Percentiles rank a stretch among this genome's conserved stretches.
phyloP scores from a whole-genome alignment of 2,888 invertebrate genomes.

The Clitarchus hookeri region DNA sequence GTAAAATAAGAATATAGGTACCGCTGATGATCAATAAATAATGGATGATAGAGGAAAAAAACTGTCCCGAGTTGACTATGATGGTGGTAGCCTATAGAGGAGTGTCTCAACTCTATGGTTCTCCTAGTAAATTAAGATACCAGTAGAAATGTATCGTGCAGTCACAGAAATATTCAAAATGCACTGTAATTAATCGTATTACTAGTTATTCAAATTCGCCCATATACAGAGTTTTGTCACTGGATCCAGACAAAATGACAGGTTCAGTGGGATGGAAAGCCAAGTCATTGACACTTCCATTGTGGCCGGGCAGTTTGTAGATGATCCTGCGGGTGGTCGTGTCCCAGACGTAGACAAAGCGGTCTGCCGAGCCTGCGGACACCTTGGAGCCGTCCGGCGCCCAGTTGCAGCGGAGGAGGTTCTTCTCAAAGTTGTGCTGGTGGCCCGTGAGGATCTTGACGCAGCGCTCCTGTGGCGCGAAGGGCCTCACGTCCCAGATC shows the following conservation, averaged over 20 bases:
- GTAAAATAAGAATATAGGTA: no score
- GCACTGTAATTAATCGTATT: no score
- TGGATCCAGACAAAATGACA: constrained; percentile 88
- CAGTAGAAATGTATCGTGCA: no score
- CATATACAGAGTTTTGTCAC: constrained; percentile 93
- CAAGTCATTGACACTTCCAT: constrained; percentile 95
- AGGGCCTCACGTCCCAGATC: constrained; percentile 97
- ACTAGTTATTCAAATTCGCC: constrained; percentile 81
- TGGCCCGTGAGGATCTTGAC: constrained; percentile 91
- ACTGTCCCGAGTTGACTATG: no score
- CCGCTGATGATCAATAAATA: no score
- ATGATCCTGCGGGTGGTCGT: constrained; percentile 87
- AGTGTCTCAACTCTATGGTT: no score
- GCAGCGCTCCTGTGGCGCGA: constrained; percentile 90
- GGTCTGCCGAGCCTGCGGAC: constrained; percentile 91
- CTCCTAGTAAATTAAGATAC: no score
- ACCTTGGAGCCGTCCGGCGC: constrained; percentile 91
- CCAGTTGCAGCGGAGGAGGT: constrained; percentile 92
- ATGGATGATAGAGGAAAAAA: no score
- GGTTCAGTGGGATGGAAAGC: constrained; percentile 95
- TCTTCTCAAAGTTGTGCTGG: constrained; percentile 98
- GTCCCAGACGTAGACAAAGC: constrained; percentile 97
- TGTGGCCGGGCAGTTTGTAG: constrained; percentile 97
- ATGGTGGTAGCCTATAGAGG: no score
- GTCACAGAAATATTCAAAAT: no score